Evolutionary conservation across 1,140 invertebrate genomes (phyloP).

Genomic region (Oncopodura yosiiana): DNA sequence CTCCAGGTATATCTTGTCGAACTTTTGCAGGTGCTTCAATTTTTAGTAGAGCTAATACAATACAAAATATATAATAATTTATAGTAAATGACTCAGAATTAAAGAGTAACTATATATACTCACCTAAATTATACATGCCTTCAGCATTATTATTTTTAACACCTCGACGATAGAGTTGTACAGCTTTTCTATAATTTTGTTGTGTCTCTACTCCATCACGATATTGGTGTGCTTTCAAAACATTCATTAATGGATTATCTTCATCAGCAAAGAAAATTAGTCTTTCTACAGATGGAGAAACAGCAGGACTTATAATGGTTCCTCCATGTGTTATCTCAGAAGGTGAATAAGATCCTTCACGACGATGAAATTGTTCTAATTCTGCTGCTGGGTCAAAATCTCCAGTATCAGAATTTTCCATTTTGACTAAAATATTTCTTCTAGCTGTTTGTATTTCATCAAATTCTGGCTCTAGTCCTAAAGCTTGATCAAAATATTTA

Average conservation of each 20-base stretch:
- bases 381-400: constrained; percentile 15
- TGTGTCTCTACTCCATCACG: constrained; percentile 14
- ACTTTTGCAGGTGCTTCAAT: constrained; percentile 18
- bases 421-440: constrained; percentile 1
- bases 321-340: constrained; percentile 13
- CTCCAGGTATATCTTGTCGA: constrained; percentile 17
- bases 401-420: constrained; percentile 3
- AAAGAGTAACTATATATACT: no score
- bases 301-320: constrained; percentile 1
- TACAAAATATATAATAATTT: no score
- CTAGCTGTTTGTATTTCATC: constrained; percentile 18
- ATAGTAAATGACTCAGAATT: no score
- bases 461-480: constrained; percentile 15
- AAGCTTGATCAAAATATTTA: constrained; percentile 19
- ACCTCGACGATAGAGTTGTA: constrained; percentile 16
- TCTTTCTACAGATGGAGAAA: constrained; percentile 9
- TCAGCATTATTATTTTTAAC: constrained; percentile 14
- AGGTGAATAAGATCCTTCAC: not conserved
- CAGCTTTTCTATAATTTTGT: constrained; percentile 19
- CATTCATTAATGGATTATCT: constrained; percentile 5
- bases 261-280: constrained; percentile 6
- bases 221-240: constrained; percentile 13
- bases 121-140: constrained; percentile 26
- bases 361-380: not conserved
- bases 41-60: constrained; percentile 21